Evolutionary conservation across 2,888 invertebrate species (phyloP), one percentile per base, ranked within the genome.

Genomic region (Sminthurinus aureus): DNA sequence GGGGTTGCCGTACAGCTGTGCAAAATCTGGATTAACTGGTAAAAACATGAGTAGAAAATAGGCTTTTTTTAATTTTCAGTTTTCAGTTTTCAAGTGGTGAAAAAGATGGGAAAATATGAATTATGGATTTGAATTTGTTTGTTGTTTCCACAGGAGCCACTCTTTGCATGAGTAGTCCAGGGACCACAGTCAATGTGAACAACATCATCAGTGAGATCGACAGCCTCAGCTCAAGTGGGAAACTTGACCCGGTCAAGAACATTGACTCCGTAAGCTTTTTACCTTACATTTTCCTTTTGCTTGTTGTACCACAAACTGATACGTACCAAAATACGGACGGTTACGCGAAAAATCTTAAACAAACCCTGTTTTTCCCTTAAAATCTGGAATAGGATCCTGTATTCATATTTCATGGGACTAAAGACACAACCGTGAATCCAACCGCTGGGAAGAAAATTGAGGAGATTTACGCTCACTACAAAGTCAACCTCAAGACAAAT

Each of bases 161-260:
- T 6, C 24, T 75, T 18, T 87, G 87, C 84, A 87, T 86, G 86
- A 51, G 69, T 24, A 80, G 78, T 18, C 86, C 87, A 8, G 76
- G 58, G 9, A 58, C 76, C 69, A n/a, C n/a, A n/a, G 58, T 78
- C 3, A 80, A 83, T 51, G 81, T 84, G 2, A 38, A 74, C 51
- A 77, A 78, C 64, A 58, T 86, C n/a, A 79, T 85, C 11, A 22
- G 58, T 6, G 83, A 83, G 18, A 85, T 87, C 64, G 71, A 85
- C n/a, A 83, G 51, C 18, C 71, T 81, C 24, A 87, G 84, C 0
- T 50, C 75, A 0, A 38, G 22, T 0, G 89, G 89, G 8, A 88
- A 88, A 80, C 89, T 89, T 66, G 90, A 90, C 84, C 78, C 87
- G 18, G 87, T 89, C 3, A 83, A 84, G 11, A 87, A 90, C 80